Percentiles rank a stretch among this genome's conserved stretches.
Conservation (phyloP, 2,113 vertebrate species). For the Rhabdomys dilectus region DNA sequence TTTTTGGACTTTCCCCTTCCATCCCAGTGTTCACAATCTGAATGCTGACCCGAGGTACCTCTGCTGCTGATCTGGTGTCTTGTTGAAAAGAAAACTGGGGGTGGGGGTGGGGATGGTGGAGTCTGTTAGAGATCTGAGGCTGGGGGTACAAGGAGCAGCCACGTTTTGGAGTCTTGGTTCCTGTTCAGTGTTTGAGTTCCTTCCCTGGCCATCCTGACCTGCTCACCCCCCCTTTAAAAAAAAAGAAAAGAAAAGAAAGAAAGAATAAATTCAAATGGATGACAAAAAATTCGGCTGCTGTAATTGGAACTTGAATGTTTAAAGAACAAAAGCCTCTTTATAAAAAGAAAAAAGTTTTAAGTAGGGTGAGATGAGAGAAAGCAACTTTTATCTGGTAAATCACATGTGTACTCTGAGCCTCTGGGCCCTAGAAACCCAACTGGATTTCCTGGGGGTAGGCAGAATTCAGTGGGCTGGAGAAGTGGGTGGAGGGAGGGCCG, state of each 20-base stretch:
- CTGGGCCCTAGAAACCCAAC: not conserved
- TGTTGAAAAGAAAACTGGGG: constrained; percentile 60
- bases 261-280: too few relatives aligned
- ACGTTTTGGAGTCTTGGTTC: constrained; percentile 67
- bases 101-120: constrained; percentile 48
- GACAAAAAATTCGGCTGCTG: not conserved
- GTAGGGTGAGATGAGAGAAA: not conserved
- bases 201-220: too few relatives aligned
- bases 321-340: constrained; percentile 59
- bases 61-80: constrained; percentile 73
- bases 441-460: not conserved
- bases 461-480: not conserved
- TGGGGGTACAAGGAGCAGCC: not conserved
- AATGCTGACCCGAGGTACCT: constrained; percentile 61
- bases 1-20: constrained; percentile 68
- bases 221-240: too few relatives aligned
- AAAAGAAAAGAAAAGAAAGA: too few relatives aligned
- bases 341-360: constrained; percentile 18
- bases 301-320: not conserved
- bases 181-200: not conserved
- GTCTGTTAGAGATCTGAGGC: constrained; percentile 57
- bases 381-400: not conserved
- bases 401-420: not conserved
- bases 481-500: not conserved
- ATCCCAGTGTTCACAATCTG: constrained; percentile 69